phyloP scores from a whole-genome alignment of 2,888 invertebrate species.

The Allolobophora icterica region DNA sequence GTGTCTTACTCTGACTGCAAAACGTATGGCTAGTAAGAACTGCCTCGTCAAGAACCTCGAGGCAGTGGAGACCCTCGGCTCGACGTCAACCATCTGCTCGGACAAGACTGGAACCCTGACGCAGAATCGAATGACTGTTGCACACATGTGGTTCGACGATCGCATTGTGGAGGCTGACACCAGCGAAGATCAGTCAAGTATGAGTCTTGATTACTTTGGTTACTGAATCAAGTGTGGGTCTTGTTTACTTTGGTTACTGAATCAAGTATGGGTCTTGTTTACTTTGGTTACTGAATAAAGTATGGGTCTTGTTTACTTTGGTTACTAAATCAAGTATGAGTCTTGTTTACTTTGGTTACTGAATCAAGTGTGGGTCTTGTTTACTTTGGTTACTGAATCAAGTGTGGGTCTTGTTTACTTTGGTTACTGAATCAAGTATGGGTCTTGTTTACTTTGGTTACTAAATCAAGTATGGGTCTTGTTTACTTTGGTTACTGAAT shows the following conservation, averaged over 20 bases:
- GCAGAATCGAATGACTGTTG: slow-evolving; percentile 98
- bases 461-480: no score
- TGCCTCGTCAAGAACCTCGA: slow-evolving; percentile 98
- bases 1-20: slow-evolving; percentile 95
- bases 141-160: slow-evolving; percentile 99
- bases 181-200: slow-evolving; percentile 91
- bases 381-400: no score
- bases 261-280: no score
- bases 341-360: not conserved
- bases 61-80: slow-evolving; percentile 97
- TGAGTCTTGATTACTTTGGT: not conserved
- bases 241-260: not conserved
- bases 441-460: no score
- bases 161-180: slow-evolving; percentile 98
- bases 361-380: no score
- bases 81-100: slow-evolving; percentile 98
- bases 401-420: no score
- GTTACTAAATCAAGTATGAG: no score
- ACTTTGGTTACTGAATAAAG: no score
- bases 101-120: slow-evolving; percentile 98
- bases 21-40: slow-evolving; percentile 98
- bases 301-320: not conserved
- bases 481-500: no score
- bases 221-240: no score
- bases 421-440: no score